A percentile compares a stretch with the other conserved stretches of the same genome.
Evolutionary conservation across 2,113 vertebrate genomes (phyloP).

Genomic region (Bubo bubo): DNA sequence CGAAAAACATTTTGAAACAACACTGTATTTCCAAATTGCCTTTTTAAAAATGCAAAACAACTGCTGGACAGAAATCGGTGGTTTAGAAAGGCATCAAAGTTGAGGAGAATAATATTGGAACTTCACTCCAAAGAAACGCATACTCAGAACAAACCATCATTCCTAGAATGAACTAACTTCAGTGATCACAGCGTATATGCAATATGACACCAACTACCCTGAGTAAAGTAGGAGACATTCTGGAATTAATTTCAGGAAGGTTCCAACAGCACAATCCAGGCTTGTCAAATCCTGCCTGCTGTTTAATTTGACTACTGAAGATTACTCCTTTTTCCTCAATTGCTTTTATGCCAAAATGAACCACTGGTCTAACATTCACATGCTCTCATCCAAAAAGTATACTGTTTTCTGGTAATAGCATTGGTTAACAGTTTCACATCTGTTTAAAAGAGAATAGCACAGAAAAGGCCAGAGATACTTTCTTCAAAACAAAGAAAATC

Average conservation of each 20-base stretch:
- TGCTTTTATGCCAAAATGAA: not conserved
- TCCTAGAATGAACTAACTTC: not conserved
- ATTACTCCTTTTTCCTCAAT: not conserved
- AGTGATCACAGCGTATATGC: not conserved
- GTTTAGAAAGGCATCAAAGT: not conserved
- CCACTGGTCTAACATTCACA: not conserved
- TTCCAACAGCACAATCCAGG: not conserved
- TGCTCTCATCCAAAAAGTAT: not conserved
- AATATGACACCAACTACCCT: not conserved
- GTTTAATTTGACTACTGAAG: not conserved
- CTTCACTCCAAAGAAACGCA: not conserved
- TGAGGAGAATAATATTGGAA: not conserved
- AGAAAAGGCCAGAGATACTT: not conserved
- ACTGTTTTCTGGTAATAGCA: not conserved
- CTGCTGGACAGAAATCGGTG: not conserved
- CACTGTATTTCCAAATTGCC: not conserved
- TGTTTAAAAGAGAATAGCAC: not conserved
- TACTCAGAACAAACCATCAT: not conserved
- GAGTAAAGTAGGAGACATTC: not conserved
- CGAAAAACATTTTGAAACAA: not conserved
- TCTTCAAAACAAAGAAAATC: not conserved
- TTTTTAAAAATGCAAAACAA: not conserved
- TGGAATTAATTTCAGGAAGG: not conserved
- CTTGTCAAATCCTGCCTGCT: not conserved
- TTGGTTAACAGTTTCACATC: not conserved